phyloP scores from a whole-genome alignment of 2,113 vertebrate species.

The Tachycineta bicolor region DNA sequence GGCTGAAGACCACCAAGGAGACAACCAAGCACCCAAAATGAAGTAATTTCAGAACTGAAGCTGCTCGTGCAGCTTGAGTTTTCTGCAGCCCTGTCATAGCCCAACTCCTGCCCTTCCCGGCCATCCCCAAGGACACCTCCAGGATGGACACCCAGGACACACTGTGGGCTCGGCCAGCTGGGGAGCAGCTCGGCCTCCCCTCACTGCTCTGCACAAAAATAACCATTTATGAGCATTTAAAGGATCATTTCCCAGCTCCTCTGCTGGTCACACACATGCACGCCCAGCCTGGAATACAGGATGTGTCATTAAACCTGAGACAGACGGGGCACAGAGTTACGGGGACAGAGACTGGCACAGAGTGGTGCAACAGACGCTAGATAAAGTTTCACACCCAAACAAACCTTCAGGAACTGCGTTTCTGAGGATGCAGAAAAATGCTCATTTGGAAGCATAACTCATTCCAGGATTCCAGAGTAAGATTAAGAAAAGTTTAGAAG shows the following conservation, averaged over 20 bases:
- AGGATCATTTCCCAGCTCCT: neutral
- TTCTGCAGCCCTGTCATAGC: neutral
- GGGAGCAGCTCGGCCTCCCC: neutral
- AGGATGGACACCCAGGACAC: rapidly evolving
- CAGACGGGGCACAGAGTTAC: rapidly evolving
- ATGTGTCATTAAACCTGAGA: rapidly evolving
- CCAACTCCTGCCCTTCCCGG: neutral
- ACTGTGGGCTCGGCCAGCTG: rapidly evolving
- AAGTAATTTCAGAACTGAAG: neutral
- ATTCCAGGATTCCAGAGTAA: neutral
- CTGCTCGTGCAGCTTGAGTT: neutral
- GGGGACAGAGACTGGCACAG: neutral
- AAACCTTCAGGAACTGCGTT: neutral
- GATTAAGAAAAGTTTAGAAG: neutral
- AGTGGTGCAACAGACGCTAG: neutral
- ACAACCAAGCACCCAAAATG: neutral
- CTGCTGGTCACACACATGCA: rapidly evolving
- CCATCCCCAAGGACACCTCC: neutral
- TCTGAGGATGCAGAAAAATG: neutral
- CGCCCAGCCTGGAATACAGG: neutral
- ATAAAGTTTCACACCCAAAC: neutral
- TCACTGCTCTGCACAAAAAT: neutral
- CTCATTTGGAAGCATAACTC: neutral
- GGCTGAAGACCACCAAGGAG: neutral
- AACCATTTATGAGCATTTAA: neutral